Evolutionary conservation across 2,888 invertebrate species (phyloP), one percentile per base, ranked within the genome.

Genomic region (Anthrax anthrax): DNA sequence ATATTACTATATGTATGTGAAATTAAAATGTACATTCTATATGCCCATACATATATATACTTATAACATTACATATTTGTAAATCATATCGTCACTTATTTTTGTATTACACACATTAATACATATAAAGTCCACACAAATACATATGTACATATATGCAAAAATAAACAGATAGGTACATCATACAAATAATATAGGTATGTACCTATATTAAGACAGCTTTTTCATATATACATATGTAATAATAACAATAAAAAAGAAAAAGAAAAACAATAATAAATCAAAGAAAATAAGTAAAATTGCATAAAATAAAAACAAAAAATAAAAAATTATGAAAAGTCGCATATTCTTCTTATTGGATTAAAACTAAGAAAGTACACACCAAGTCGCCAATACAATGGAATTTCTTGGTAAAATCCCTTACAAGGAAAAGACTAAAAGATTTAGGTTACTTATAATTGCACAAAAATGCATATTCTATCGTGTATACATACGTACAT

Each of bases 381-480:
- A 32, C 13, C 29, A 32, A n/a, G 29, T 32, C 29, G 29, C 29
- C 29, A 32, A 32, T 32, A 18, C 27, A 47, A 40, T 44, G 34
- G 32, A 42, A 41, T 23, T 44, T 9, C 13, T 32, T 12, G 9
- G 8, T 12, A 32, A 54, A 55, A 55, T 55, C 55, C 54, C 49
- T 47, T 52, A 51, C 54, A 54, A 54, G 54, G 54, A 52, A 55
- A 55, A 53, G 52, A 50, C 53, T 54, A 51, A 51, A 54, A 48
- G 51, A 51, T 51, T 51, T 47, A 49, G 51, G 51, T 51, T 51
- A 49, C 49, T 49, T 47, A 46, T 42, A 43, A 48, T 47, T 47
- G 34, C 40, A 43, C 17, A 40, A 32, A 32, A 12, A 32, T 32
- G 13, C 13, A 32, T 32, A 32, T 32, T 32, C 9, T 32, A 32